Evolutionary conservation across 2,797 vertebrate genomes (phyloP), one percentile per base, ranked within the genome.

Genomic region (Aselliscus stoliczkanus): DNA sequence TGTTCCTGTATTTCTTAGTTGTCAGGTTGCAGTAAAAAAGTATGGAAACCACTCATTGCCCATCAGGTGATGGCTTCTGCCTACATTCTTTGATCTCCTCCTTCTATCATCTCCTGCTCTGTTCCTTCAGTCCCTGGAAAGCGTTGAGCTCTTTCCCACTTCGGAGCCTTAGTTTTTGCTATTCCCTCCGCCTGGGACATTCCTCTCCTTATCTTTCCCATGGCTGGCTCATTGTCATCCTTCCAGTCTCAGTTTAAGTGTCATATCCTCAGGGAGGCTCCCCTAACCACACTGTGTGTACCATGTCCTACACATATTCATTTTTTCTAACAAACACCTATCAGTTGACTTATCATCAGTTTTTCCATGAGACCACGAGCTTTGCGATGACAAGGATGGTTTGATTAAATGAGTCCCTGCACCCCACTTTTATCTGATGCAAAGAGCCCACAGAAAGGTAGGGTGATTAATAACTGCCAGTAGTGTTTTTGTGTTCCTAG

Each of bases 261-360:
- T 69, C 64, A 29, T n/a, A 34, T 64, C 90, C 34, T 70, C 85
- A 39, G 58, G 83, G 37, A 89, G 44, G 60, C 42, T 83, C 93
- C 58, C 54, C 67, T 62, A 31, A 75, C 42, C 34, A 54, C 60
- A 67, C 23, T 42, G 10, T 4, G 6, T 60, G 47, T 73, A 85
- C 44, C 37, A 15, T 65, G 29, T 64, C 20, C 14, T 23, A 11
- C 25, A 65, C 10, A 5, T 54, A 88, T 29, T 85, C 27, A 37
- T 64, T 94, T 93, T 96, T 92, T 50, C 73, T 89, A 85, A 88
- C 5, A 8, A 82, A 88, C 65, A 62, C 37, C 29, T 62, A 39
- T n/a, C 2, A 2, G 21, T 18, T 69, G 37, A 80, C 29, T 87
- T 76, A 69, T 5, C 52, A 58, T 64, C 64, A 37, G 12, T 88